Conservation (phyloP, 2,113 vertebrate species). For the Chionodraco myersi region DNA sequence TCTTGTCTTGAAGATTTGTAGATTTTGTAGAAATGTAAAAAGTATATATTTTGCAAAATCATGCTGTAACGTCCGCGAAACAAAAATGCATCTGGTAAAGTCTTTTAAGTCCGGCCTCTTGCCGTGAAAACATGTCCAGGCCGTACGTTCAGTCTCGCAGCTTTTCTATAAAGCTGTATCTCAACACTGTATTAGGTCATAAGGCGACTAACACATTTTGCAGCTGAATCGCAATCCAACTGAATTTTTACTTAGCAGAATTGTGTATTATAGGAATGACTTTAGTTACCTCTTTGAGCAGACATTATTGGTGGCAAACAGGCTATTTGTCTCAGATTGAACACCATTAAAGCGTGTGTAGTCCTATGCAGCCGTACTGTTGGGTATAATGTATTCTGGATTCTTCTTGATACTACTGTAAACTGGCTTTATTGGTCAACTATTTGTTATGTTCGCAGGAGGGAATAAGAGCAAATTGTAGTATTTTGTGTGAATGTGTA, state of each 20-base stretch:
- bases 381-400: background rate
- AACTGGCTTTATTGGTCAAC: background rate
- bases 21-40: background rate
- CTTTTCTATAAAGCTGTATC: background rate
- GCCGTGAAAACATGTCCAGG: background rate
- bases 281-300: background rate
- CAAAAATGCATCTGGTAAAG: background rate
- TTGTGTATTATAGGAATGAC: background rate
- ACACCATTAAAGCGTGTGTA: background rate
- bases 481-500: background rate
- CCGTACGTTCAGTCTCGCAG: background rate
- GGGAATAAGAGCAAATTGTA: background rate
- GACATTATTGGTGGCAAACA: background rate
- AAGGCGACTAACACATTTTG: background rate
- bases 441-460: background rate
- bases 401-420: background rate
- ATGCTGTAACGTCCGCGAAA: background rate
- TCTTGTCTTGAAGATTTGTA: background rate
- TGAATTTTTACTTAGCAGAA: background rate
- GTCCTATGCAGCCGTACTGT: background rate
- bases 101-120: background rate
- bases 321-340: background rate
- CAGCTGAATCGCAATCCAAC: background rate
- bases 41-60: background rate
- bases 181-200: slow-evolving; percentile 2